phyloP scores from a whole-genome alignment of 2,797 vertebrate species.

The Paguma larvata region DNA sequence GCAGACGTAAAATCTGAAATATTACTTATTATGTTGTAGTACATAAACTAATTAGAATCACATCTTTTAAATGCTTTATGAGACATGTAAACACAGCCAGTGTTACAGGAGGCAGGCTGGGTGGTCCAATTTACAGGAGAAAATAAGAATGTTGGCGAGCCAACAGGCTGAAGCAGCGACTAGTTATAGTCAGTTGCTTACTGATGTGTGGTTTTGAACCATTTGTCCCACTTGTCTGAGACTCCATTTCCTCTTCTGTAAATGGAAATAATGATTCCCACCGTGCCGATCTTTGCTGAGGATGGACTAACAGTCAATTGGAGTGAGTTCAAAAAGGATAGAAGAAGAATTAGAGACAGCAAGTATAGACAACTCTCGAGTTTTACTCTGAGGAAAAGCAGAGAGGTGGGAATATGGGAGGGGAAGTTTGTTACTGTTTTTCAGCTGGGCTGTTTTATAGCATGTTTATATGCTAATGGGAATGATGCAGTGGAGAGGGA shows the following conservation, averaged over 20 bases:
- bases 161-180: neutral
- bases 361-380: neutral
- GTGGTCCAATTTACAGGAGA: neutral
- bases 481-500: neutral
- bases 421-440: neutral
- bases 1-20: conserved; percentile 34
- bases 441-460: neutral
- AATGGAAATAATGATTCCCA: neutral
- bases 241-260: neutral
- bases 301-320: neutral
- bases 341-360: neutral
- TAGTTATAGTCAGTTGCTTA: neutral
- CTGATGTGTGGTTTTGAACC: neutral
- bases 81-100: neutral
- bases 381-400: neutral
- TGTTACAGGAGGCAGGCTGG: neutral
- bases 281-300: neutral
- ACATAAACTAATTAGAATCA: conserved; percentile 24
- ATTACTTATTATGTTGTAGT: neutral
- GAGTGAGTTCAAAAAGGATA: neutral
- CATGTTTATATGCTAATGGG: neutral
- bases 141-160: neutral
- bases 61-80: neutral
- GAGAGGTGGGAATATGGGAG: neutral
- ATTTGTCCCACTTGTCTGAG: neutral